phyloP scores from a whole-genome alignment of 53 echinoderm and acorn worm genomes.

The Pentamera pediparva region DNA sequence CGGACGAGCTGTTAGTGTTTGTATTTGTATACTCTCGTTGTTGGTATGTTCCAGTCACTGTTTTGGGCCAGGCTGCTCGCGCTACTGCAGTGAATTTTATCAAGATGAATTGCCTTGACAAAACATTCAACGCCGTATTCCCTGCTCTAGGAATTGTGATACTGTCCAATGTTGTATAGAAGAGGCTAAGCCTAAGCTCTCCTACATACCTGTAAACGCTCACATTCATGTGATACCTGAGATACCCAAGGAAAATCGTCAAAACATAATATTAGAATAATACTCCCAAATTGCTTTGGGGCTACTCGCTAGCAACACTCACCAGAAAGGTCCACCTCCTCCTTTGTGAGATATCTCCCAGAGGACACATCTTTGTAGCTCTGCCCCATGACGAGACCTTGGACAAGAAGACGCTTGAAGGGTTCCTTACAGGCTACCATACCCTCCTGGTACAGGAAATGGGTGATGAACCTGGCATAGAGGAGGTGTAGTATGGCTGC shows the following conservation, averaged over 20 bases:
- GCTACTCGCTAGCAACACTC: too few relatives aligned
- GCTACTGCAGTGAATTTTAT: too few relatives aligned
- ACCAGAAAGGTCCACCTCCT: conserved; percentile 84
- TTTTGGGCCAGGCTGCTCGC: too few relatives aligned
- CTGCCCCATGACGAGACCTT: conserved; percentile 94
- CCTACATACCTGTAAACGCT: too few relatives aligned
- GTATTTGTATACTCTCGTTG: too few relatives aligned
- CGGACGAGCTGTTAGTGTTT: too few relatives aligned
- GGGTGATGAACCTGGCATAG: conserved; percentile 92
- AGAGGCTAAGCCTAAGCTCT: too few relatives aligned
- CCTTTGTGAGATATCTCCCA: conserved; percentile 72
- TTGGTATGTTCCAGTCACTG: too few relatives aligned
- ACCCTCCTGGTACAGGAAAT: conserved; percentile 80
- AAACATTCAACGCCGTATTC: not conserved
- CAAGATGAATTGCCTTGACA: too few relatives aligned
- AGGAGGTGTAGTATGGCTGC: conserved; percentile 92
- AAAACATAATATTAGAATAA: not conserved
- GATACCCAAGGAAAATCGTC: not conserved
- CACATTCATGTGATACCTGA: too few relatives aligned
- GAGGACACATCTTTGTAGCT: conserved; percentile 71
- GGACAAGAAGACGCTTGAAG: conserved; percentile 74
- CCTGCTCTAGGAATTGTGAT: too few relatives aligned
- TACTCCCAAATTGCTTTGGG: not conserved
- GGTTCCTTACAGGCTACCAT: conserved; percentile 87
- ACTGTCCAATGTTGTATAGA: too few relatives aligned